Evolutionary conservation across 2,888 invertebrate species (phyloP), one percentile per base, ranked within the genome.

Genomic region (Mycogona germanica): DNA sequence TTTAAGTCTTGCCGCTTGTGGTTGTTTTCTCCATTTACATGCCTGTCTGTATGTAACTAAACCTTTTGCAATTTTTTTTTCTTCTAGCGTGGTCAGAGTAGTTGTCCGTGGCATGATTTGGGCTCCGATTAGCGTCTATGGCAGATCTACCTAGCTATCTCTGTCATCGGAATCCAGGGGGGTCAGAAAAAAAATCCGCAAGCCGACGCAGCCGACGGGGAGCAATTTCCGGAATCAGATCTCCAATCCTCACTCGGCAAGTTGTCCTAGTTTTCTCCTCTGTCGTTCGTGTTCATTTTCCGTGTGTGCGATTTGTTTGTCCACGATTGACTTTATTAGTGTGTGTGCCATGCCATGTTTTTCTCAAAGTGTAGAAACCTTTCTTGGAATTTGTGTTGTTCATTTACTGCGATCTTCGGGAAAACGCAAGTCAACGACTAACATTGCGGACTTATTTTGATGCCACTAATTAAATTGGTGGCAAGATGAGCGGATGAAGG

Each of bases 51-150:
- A n/a, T n/a, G n/a, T n/a, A n/a, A n/a, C n/a, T n/a, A n/a, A n/a
- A n/a, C n/a, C n/a, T 35, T 12, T 35, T 35, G 17, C 25, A 6
- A 9, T 53, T 53, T 23, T 40, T 44, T 51, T 51, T 44, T 35
- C n/a, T 5, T 53, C 47, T 21, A 52, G 52, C 35, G 40, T 52
- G 52, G 51, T 29, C 44, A 38, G 26, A 44, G 37, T 29, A 40
- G 37, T 46, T 42, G 52, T 51, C 41, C 41, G 47, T 70, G 73
- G 73, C 72, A 76, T 77, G 76, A 72, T 74, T 75, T 77, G 77
- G 76, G 75, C 77, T 77, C 79, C 82, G 82, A 80, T 80, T 81
- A 64, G 68, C 80, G 84, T 84, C 84, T 86, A 85, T 85, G 85
- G 85, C 84, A 82, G 57, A 57, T 54, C 49, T 48, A 57, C 55